A percentile compares a stretch with the other conserved stretches of the same genome.
Conservation (phyloP, 2,113 vertebrate genomes). For the Sylvilagus bachmani region DNA sequence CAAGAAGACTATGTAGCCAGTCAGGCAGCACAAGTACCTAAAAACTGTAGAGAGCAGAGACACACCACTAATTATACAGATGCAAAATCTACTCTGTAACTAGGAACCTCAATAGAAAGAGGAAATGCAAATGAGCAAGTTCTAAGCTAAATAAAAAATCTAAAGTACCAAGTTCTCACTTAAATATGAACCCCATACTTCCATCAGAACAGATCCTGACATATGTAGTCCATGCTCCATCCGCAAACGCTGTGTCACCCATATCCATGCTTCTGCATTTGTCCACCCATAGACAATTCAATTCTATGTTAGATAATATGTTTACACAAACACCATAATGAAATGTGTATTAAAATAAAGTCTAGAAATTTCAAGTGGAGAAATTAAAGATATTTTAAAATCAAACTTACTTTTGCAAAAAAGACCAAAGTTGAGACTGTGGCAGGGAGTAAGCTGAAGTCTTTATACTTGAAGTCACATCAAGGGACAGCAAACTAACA, state of each 20-base stretch:
- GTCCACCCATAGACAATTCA: not conserved
- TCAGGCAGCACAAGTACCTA: not conserved
- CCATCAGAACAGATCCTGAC: not conserved
- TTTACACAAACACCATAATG: not conserved
- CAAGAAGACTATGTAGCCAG: not conserved
- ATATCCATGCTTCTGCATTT: not conserved
- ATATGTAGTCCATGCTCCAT: rapidly evolving
- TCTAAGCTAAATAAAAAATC: not conserved
- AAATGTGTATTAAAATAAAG: not conserved
- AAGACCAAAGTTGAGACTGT: not conserved
- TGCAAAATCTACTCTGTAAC: not conserved
- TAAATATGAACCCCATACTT: not conserved
- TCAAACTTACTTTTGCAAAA: not conserved
- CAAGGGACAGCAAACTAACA: not conserved
- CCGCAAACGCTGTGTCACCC: not conserved
- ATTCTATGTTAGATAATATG: not conserved
- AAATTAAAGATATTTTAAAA: not conserved
- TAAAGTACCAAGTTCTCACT: not conserved
- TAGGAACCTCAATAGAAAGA: not conserved
- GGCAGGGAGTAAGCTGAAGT: not conserved
- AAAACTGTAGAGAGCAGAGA: not conserved
- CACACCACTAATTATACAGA: not conserved
- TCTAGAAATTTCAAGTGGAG: conserved; percentile 46
- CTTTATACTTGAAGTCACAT: not conserved
- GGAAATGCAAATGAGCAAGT: not conserved